phyloP scores from a whole-genome alignment of 2,888 invertebrate species.

The Germaria angustata region DNA sequence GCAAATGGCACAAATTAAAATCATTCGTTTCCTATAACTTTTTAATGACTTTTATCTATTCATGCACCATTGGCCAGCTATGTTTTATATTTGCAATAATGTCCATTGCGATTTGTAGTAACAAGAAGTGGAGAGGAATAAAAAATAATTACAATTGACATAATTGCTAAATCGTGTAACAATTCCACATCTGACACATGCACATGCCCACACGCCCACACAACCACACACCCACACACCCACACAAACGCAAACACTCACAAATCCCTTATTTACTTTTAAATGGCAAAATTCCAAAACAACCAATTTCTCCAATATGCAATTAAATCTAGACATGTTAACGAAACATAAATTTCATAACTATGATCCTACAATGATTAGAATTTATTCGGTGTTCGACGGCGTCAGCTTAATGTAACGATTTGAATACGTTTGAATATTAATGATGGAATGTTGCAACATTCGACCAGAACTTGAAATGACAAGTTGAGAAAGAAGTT shows the following conservation, averaged over 20 bases:
- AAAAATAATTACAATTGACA: conserved; percentile 53
- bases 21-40: conserved; percentile 13
- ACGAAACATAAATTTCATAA: conserved; percentile 45
- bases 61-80: conserved; percentile 37
- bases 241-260: no score
- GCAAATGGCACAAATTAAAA: conserved; percentile 33
- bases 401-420: conserved; percentile 53
- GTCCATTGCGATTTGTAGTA: neutral
- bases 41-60: conserved; percentile 26
- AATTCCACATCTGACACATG: conserved; percentile 31
- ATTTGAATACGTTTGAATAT: conserved; percentile 45
- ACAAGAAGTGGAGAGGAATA: conserved; percentile 3
- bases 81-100: conserved; percentile 5
- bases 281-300: conserved; percentile 1
- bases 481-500: neutral
- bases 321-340: conserved; percentile 38
- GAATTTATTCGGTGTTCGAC: conserved; percentile 27
- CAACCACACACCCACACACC: no score
- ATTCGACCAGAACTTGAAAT: neutral
- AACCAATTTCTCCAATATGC: conserved; percentile 5
- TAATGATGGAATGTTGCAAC: conserved; percentile 1
- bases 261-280: neutral
- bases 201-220: no score
- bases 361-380: conserved; percentile 32
- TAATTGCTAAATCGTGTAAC: conserved; percentile 60